Evolutionary conservation across 2,113 vertebrate species (phyloP).

Genomic region (Macaca nemestrina): DNA sequence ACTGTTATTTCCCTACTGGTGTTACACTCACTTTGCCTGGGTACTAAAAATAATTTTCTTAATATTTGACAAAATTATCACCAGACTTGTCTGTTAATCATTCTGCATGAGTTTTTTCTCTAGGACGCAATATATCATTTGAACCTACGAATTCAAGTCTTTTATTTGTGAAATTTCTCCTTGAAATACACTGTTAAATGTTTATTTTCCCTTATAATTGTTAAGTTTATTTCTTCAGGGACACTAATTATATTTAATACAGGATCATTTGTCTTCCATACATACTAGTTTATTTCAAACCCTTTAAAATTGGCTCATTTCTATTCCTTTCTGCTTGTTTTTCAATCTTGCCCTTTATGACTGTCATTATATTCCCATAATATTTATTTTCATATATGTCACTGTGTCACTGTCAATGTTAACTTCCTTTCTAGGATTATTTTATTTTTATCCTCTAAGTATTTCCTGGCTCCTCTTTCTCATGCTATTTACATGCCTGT

Average conservation of each 20-base stretch:
- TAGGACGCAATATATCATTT: background rate
- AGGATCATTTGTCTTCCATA: background rate
- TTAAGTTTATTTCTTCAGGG: background rate
- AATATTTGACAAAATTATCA: background rate
- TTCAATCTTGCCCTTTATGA: background rate
- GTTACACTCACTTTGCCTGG: background rate
- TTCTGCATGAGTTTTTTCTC: background rate
- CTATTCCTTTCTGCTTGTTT: background rate
- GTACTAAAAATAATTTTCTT: background rate
- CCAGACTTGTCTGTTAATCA: background rate
- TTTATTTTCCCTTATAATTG: background rate
- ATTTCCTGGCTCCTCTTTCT: background rate
- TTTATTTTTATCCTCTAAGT: background rate
- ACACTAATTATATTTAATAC: background rate
- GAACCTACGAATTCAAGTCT: background rate
- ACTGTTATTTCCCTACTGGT: background rate
- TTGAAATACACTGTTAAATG: background rate
- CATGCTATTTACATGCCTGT: background rate
- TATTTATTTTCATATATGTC: background rate
- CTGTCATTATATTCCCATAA: background rate
- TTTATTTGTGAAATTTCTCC: conserved; percentile 17
- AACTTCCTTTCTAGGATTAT: background rate
- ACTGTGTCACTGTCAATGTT: background rate
- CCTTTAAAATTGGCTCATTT: background rate
- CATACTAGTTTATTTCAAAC: background rate